Conservation (phyloP, 2,888 invertebrate genomes). For the Cheilosia vernalis region DNA sequence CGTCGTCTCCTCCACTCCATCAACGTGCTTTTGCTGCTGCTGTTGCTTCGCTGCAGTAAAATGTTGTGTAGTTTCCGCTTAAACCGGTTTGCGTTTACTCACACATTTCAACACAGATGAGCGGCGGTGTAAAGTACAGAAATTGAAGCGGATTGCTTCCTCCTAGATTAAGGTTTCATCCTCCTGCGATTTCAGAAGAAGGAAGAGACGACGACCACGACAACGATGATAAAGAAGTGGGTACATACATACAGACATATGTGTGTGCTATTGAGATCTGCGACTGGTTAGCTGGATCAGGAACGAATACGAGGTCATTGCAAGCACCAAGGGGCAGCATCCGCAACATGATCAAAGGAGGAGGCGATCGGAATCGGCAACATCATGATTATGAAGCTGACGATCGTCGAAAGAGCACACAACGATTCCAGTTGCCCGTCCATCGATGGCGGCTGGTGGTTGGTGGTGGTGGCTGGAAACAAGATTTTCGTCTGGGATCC, state of each 20-base stretch:
- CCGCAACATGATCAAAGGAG: conserved; percentile 73
- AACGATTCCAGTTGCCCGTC: conserved; percentile 70
- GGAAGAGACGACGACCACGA: conserved; percentile 41
- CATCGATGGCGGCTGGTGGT: conserved; percentile 52
- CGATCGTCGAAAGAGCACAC: conserved; percentile 63
- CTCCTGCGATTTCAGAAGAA: conserved; percentile 52
- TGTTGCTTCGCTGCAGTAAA: conserved; percentile 77
- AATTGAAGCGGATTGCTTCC: conserved; percentile 70
- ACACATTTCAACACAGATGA: conserved; percentile 66
- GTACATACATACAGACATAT: neutral
- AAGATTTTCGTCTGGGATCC: conserved; percentile 74
- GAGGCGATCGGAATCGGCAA: conserved; percentile 73
- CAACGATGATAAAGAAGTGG: conserved; percentile 4
- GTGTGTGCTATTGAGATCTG: conserved; percentile 31
- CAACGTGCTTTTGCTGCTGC: conserved; percentile 57
- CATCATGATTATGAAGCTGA: conserved; percentile 72
- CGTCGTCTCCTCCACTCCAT: conserved; percentile 53
- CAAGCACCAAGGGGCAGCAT: conserved; percentile 70
- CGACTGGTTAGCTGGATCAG: conserved; percentile 47
- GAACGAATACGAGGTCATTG: conserved; percentile 73
- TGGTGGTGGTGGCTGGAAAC: conserved; percentile 64
- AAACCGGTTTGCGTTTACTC: conserved; percentile 82
- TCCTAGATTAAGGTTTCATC: conserved; percentile 75
- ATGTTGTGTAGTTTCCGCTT: conserved; percentile 83
- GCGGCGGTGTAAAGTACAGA: conserved; percentile 64